phyloP scores from a whole-genome alignment of 2,113 vertebrate species.

The Cariama cristata region DNA sequence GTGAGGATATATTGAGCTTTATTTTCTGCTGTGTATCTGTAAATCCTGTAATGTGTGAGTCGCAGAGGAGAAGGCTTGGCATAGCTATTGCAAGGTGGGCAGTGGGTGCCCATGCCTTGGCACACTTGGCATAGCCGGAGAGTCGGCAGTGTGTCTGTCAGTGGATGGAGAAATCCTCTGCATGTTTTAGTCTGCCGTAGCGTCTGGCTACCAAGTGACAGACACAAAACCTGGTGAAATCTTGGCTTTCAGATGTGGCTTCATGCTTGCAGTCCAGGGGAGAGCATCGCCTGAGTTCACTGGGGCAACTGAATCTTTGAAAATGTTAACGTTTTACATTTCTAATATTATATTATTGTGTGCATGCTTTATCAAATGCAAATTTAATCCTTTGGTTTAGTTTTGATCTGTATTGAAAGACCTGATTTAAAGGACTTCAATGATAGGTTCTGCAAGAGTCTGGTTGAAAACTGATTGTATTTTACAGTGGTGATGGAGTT shows the following conservation, averaged over 20 bases:
- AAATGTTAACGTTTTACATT: not conserved
- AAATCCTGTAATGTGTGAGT: rapidly evolving
- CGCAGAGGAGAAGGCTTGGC: not conserved
- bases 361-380: not conserved
- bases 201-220: not conserved
- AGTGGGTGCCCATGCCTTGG: rapidly evolving
- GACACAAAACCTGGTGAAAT: not conserved
- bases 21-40: not conserved
- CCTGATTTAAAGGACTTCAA: not conserved
- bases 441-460: not conserved
- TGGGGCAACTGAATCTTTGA: not conserved
- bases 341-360: not conserved
- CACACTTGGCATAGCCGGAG: not conserved
- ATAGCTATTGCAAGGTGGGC: not conserved
- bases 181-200: rapidly evolving
- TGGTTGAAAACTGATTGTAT: not conserved
- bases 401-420: not conserved
- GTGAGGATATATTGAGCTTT: not conserved
- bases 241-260: not conserved
- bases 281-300: not conserved
- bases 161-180: not conserved
- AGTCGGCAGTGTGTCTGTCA: rapidly evolving
- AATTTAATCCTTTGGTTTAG: not conserved
- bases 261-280: not conserved
- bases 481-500: not conserved